Base-by-base conservation (phyloP, 2,113 vertebrate species). In the Equus quagga region DNA sequence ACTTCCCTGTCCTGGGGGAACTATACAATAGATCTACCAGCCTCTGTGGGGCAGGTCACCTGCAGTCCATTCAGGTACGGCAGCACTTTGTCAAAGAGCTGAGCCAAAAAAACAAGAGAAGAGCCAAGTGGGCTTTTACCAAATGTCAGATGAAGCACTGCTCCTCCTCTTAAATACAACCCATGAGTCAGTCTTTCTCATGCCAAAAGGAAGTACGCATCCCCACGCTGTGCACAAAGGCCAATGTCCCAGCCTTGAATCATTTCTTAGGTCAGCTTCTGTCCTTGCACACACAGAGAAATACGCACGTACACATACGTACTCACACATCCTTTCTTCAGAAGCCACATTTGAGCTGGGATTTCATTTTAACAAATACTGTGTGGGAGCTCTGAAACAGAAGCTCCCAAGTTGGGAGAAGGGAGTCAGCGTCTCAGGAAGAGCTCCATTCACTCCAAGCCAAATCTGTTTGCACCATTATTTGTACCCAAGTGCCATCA, bases 401-500 rank as follows among this genome's bases (percentile, higher is more conserved):
- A 88, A 76, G 33, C 14, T 72, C 21, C 36, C 26, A 7, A 41
- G 31, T 21, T 46, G 51, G 86, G 46, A 87, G 67, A 73, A 78
- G 49, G 2, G 64, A 76, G 60, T 72, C 65, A 8, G 17, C 65
- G 83, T 54, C 76, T 58, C 2, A 0, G 51, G 44, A 60, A 82
- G 70, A 82, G 18, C 67, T 54, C 83, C 79, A 70, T 65, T 93
- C 79, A 70, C 24, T 18, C 17, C 31, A 41, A 75, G 91, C 96
- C 95, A 94, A 83, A 64, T 78, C 91, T 88, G 70, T 65, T 56
- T 31, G 60, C 72, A 65, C 19, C 1, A n/a, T 92, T 80, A 80
- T 96, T 97, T 96, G 94, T 93, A 83, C 89, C 72, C 89, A 93
- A 93, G 81, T 44, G 58, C 62, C 46, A 46, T 87, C n/a, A 6